Base-by-base conservation (phyloP, 2,888 invertebrate genomes). In the Lasius fuliginosus region DNA sequence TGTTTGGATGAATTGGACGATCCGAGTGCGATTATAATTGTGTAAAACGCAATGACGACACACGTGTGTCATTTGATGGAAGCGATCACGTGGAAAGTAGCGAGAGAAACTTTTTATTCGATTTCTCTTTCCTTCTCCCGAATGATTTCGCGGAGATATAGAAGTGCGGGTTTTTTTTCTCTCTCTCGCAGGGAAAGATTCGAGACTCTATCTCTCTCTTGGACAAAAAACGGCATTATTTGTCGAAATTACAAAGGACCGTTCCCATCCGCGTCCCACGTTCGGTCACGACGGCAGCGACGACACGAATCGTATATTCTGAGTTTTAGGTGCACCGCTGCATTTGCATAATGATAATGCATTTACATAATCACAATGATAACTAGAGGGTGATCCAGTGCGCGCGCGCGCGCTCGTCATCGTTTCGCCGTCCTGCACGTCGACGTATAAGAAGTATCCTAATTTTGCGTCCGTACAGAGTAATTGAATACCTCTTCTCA, bases 341-440 rank as follows among this genome's bases (percentile, higher is more conserved):
- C 46, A 89, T 91, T 91, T 88, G 88, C 90, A 85, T 87, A 90
- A 91, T 89, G 91, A 90, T 91, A 92, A 91, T 88, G 86, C 91
- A 91, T 92, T 92, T 91, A 88, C 91, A 91, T 92, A 91, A 93
- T 93, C 88, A 90, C 91, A 85, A 90, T 87, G 91, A 92, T 92
- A 91, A 92, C 84, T 86, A 84, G 53, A 18, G 69, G 71, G 62
- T 73, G 77, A 86, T 85, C 82, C 79, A 64, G 36, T 27, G 12
- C 58, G 36, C 56, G 71, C 58, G 71, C 58, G 65, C 83, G 49
- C 73, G 73, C 62, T 75, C 36, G 67, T 53, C 64, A 62, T 77
- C n/a, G 67, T 46, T 46, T 49, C 60, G 65, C 56, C 15, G 23
- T 53, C 64, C 49, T 18, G 18, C 49, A 49, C 49, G 30, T 64